Evolutionary conservation across 2,888 invertebrate genomes (phyloP), one percentile per base, ranked within the genome.

Genomic region (Acrocyrtus sp.): DNA sequence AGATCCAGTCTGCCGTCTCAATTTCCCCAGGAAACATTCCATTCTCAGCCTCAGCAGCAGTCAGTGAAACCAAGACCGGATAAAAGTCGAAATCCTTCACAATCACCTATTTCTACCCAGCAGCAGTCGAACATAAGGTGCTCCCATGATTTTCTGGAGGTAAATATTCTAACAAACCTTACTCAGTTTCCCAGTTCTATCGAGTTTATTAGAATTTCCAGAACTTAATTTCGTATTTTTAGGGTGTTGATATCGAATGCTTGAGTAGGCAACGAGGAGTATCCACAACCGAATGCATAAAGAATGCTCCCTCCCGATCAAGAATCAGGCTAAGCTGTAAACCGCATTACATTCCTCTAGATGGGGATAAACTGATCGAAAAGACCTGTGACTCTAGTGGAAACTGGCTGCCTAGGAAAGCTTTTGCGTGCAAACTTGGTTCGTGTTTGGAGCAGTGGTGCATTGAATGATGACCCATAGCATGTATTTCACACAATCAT

Each of bases 201-300:
- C 12, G 39, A 6, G 12, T 10, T 34, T 34, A 12, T 34, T 34
- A 10, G 12, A 34, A 34, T 34, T 10, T 34, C 12, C 12, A 10
- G 12, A 6, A 12, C 39, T 34, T 12, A 34, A 34, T n/a, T n/a
- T n/a, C n/a, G n/a, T 21, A 53, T 26, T 48, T 48, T 3, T 6
- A 70, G 69, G 69, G 69, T 5, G 56, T 70, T 5, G 69, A 70
- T n/a, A 70, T 70, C 24, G 62, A 62, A 26, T 70, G 69, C 24
- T n/a, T 67, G 2, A 56, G 48, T 48, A 26, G 69, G 5, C 41
- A 12, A 21, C 15, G 34, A 41, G 50, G 56, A 12, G 39, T 54
- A n/a, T 45, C 54, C 29, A 61, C n/a, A 4, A 12, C 19, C 21
- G 72, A 72, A 8, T 72, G 72, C 47, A 72, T 66, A 22, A 65